phyloP scores from a whole-genome alignment of 2,113 vertebrate species.

The Oncorhynchus nerka region DNA sequence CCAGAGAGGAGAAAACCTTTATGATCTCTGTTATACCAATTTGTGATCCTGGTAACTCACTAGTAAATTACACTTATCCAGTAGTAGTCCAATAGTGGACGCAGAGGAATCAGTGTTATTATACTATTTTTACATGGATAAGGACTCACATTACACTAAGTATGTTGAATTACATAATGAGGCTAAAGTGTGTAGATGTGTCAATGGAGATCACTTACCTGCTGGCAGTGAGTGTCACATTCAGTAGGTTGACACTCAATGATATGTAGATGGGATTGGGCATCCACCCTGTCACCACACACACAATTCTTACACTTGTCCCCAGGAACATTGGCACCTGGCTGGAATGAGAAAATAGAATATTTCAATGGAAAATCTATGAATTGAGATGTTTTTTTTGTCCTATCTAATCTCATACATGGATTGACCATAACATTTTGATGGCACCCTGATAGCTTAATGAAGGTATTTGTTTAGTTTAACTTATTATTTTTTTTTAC shows the following conservation, averaged over 20 bases:
- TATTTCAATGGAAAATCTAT: not conserved
- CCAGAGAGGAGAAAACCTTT: too few species aligned
- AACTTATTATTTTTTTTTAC: too few species aligned
- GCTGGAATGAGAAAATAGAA: constrained; percentile 38
- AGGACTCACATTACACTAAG: not conserved
- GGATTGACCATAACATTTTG: too few species aligned
- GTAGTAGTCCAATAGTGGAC: not conserved
- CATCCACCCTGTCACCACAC: constrained; percentile 66
- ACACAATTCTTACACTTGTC: constrained; percentile 69
- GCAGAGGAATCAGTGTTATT: not conserved
- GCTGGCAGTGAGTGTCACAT: constrained; percentile 70
- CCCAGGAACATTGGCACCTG: constrained; percentile 33
- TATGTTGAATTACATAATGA: too few species aligned
- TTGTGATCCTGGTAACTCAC: too few species aligned
- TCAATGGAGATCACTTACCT: constrained; percentile 42
- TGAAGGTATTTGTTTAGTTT: too few species aligned
- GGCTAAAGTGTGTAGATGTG: too few species aligned
- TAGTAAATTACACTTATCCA: too few species aligned
- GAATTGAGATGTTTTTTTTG: not conserved
- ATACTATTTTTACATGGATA: not conserved
- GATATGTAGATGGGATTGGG: constrained; percentile 25
- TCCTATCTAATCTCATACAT: not conserved
- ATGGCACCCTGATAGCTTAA: too few species aligned
- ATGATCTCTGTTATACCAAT: not conserved
- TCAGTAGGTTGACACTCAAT: constrained; percentile 60